Evolutionary conservation across 2,888 invertebrate genomes (phyloP).

Genomic region (Eilema griseolum): DNA sequence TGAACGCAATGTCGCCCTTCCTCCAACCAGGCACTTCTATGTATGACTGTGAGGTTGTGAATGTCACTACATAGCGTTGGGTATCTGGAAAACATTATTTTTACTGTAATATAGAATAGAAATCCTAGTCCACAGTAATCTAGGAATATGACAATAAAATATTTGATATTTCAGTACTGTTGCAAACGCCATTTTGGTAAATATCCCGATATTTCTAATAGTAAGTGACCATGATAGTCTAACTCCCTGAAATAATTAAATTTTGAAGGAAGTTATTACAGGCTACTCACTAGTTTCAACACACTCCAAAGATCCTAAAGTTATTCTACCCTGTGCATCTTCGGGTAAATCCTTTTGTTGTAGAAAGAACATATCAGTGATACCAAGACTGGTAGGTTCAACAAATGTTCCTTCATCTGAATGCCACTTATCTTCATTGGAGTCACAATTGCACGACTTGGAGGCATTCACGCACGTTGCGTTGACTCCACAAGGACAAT

Average conservation of each 20-base stretch:
- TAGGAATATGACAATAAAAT: neutral
- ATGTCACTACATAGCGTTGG: conserved; percentile 96
- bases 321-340: conserved; percentile 95
- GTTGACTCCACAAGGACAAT: conserved; percentile 92
- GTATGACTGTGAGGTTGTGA: conserved; percentile 96
- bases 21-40: conserved; percentile 98
- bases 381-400: conserved; percentile 93
- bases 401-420: conserved; percentile 95
- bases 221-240: too few relatives aligned
- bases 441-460: conserved; percentile 96
- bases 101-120: neutral
- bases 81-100: conserved; percentile 88
- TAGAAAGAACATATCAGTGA: conserved; percentile 96
- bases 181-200: too few relatives aligned
- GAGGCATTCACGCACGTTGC: conserved; percentile 93
- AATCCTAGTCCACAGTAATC: neutral
- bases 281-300: conserved; percentile 95
- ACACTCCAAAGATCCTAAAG: conserved; percentile 96
- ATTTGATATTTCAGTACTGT: too few relatives aligned
- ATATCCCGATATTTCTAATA: too few relatives aligned
- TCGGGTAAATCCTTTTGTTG: conserved; percentile 94
- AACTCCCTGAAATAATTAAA: too few relatives aligned
- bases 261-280: neutral
- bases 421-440: conserved; percentile 94
- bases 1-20: conserved; percentile 96